Percentiles rank a stretch among this genome's conserved stretches.
Conservation (phyloP, 2,797 vertebrate species). For the Strix occidentalis region DNA sequence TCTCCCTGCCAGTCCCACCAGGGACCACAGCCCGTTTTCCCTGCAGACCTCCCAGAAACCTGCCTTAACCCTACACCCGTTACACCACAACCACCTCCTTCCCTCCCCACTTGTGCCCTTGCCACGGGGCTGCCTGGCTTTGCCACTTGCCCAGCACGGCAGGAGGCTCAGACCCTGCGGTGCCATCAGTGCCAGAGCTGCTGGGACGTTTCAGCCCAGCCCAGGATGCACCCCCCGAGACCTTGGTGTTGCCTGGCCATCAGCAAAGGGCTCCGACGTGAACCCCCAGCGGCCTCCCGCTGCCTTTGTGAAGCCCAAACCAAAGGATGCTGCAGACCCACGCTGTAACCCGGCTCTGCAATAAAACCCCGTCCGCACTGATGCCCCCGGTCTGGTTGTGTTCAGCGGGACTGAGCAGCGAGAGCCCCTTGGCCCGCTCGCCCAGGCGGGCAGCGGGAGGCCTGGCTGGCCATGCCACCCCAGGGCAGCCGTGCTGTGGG, state of each 20-base stretch:
- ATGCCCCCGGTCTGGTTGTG: not conserved
- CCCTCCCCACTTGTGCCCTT: not conserved
- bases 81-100: not conserved
- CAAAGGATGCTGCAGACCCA: slow-evolving; percentile 42
- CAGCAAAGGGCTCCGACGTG: not conserved
- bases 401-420: not conserved
- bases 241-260: not conserved
- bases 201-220: not conserved
- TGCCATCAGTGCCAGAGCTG: rapidly evolving
- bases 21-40: not conserved
- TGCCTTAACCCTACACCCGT: not conserved
- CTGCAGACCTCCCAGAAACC: not conserved
- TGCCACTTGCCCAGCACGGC: not conserved
- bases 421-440: not conserved
- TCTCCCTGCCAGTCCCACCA: not conserved
- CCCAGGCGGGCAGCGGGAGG: not conserved
- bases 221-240: not conserved
- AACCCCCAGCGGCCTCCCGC: not conserved
- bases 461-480: not conserved
- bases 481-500: not conserved
- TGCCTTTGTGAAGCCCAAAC: not conserved
- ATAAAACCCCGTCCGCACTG: slow-evolving; percentile 52
- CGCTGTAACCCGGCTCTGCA: slow-evolving; percentile 43
- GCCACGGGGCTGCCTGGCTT: not conserved
- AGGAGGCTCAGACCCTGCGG: not conserved